A percentile compares a stretch with the other conserved stretches of the same genome.
Evolutionary conservation across 2,113 vertebrate genomes (phyloP).

Genomic region (Amazona guildingii): DNA sequence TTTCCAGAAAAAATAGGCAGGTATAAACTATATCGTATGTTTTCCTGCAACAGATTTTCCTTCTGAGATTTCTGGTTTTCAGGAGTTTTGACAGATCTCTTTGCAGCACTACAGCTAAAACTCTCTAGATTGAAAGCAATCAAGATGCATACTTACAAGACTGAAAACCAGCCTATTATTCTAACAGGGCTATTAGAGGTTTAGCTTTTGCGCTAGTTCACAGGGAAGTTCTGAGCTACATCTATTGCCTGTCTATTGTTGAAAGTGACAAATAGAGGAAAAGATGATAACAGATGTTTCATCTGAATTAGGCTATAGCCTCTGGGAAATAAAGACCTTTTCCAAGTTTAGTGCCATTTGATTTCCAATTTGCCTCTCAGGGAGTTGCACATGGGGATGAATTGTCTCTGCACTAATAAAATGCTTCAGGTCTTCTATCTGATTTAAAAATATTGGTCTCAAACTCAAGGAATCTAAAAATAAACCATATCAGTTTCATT

Average conservation of each 20-base stretch:
- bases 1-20: not conserved
- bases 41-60: not conserved
- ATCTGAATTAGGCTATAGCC: constrained; percentile 47
- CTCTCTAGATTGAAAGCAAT: not conserved
- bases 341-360: constrained; percentile 50
- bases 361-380: constrained; percentile 32
- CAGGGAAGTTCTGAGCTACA: not conserved
- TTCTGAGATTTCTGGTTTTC: not conserved
- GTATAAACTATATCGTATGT: not conserved
- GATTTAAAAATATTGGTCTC: constrained; percentile 57
- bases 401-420: constrained; percentile 44
- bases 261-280: not conserved
- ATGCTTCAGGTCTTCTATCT: constrained; percentile 54
- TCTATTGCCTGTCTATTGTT: not conserved
- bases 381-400: not conserved
- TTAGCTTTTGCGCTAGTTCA: not conserved
- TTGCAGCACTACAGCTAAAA: not conserved
- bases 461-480: constrained; percentile 60
- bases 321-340: constrained; percentile 55
- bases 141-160: not conserved
- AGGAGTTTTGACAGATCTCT: not conserved
- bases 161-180: not conserved
- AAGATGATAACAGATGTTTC: not conserved
- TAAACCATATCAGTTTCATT: constrained; percentile 45
- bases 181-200: not conserved